A percentile compares a stretch with the other conserved stretches of the same genome.
Conservation (phyloP, 1,140 invertebrate species). For the Parapsyche elsis region DNA sequence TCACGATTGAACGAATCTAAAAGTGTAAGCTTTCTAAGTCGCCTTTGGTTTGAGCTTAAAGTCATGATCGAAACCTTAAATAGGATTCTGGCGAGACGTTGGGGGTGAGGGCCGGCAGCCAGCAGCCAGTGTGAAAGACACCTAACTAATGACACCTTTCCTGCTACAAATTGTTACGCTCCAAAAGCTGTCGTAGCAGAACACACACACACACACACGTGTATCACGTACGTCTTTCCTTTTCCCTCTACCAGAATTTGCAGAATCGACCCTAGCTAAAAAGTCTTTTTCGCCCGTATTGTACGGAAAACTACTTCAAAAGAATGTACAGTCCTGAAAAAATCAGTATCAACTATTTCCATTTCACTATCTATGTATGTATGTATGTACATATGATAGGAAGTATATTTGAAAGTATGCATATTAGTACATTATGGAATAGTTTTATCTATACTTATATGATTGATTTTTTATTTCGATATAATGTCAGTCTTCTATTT, state of each 20-base stretch:
- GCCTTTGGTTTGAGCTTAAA: constrained; percentile 5
- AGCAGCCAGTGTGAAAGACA: constrained; percentile 58
- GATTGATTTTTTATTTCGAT: too few relatives aligned
- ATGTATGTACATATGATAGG: too few relatives aligned
- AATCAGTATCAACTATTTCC: neutral
- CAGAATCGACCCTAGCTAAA: neutral
- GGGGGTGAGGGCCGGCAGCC: constrained; percentile 32
- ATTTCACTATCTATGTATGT: too few relatives aligned
- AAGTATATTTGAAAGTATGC: too few relatives aligned
- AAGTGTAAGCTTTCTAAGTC: neutral
- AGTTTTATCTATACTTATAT: too few relatives aligned
- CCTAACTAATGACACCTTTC: constrained; percentile 60
- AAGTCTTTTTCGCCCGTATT: constrained; percentile 9
- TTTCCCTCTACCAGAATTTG: neutral
- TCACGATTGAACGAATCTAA: neutral
- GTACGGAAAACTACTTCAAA: constrained; percentile 15
- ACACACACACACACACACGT: constrained; percentile 13
- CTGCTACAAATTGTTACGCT: constrained; percentile 59
- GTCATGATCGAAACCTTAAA: constrained; percentile 39
- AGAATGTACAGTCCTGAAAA: constrained; percentile 18
- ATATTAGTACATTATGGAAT: too few relatives aligned
- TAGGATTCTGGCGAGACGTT: constrained; percentile 32
- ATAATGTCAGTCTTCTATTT: too few relatives aligned
- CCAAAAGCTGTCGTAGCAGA: constrained; percentile 40
- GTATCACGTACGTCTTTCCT: neutral